Evolutionary conservation across 30 jellyfish, hydroid and myxozoan species (phyloP), one percentile per base, ranked within the genome.

Genomic region (Turritopsis rubra): DNA sequence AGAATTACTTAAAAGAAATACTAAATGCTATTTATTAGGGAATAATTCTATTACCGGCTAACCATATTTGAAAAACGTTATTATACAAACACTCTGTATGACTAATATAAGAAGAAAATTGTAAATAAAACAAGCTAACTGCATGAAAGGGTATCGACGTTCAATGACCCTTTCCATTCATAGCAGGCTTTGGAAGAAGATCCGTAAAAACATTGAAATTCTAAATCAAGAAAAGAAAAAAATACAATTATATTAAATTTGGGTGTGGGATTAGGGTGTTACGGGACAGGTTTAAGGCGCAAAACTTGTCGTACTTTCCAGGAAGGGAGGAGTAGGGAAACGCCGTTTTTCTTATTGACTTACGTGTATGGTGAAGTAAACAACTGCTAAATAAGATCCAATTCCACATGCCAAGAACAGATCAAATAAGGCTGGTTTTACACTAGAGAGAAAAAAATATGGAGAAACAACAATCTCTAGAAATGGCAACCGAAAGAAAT

Each of bases 351-450:
- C 5, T 41, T 41, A 41, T n/a, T n/a, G n/a, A 41, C 93, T 82
- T 80, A 91, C 97, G 89, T 91, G 96, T 18, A 91, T 72, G 1
- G 83, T 68, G 1, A 91, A 76, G 71, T 91, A 91, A 7, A 91
- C 91, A 24, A 87, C 60, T 5, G 90, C 88, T 28, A 91, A 78
- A 81, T 91, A 91, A n/a, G 87, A 71, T 17, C 95, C 96, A 52
- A 91, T 91, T 30, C 94, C 95, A 73, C 76, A 52, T 7, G 96
- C 97, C 84, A 91, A 72, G 41, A 91, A 79, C 27, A 91, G 85
- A 71, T 91, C 97, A 54, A 91, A 91, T 71, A 91, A 54, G 28
- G 97, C 97, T 7, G 97, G 97, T 75, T 91, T 91, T 23, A 91
- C 97, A 75, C 97, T 91, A 70, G 18, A 81, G 54, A 23, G 76